These are phyloP conservation scores for Scalopus aquaticus DNA, from an alignment of 2,113 vertebrate genomes.

Conservation along the genomic window DNA sequence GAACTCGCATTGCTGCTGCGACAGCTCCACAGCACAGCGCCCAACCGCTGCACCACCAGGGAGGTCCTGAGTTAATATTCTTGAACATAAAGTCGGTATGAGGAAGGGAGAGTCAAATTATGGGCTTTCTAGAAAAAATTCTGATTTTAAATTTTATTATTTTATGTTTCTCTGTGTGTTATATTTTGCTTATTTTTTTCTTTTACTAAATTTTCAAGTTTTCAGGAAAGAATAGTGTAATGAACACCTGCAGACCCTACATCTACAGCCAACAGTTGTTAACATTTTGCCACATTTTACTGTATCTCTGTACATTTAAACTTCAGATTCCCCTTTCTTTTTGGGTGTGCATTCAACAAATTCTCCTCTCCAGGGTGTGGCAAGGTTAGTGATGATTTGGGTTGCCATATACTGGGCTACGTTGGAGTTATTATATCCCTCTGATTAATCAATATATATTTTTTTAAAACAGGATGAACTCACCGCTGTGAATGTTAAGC, in stretches of 20 bases:
- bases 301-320: not conserved
- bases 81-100: not conserved
- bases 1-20: no score
- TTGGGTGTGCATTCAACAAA: not conserved
- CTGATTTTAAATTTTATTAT: not conserved
- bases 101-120: not conserved
- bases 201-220: not conserved
- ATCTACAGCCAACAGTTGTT: not conserved
- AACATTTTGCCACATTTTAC: not conserved
- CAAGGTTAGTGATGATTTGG: not conserved
- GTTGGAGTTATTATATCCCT: not conserved
- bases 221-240: not conserved
- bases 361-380: not conserved
- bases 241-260: not conserved
- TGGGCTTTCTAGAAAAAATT: not conserved
- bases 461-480: conserved; percentile 85
- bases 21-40: no score
- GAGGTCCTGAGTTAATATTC: not conserved
- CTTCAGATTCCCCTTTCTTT: not conserved
- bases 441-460: conserved; percentile 39
- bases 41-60: no score
- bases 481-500: conserved; percentile 87
- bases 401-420: not conserved
- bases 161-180: not conserved
- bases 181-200: not conserved